Evolutionary conservation across 2,888 invertebrate species (phyloP), one percentile per base, ranked within the genome.

Genomic region (Stictocephala bisonia): DNA sequence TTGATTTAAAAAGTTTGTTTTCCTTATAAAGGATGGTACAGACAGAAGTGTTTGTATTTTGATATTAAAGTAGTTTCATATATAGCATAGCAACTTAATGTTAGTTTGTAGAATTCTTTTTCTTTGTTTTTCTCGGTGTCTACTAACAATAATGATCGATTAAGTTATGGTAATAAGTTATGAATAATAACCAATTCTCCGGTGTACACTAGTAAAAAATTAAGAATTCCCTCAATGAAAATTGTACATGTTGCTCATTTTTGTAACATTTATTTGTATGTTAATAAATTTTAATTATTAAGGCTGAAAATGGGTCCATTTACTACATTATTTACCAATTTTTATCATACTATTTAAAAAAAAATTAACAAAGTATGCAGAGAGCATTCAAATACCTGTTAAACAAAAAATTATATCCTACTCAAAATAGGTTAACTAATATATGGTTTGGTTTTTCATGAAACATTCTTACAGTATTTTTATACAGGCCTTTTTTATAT

Each of bases 221-320:
- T 60, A 22, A 20, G 1, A 40, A 40, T 31, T 20, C 15, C 22
- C 18, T 24, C 27, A 24, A 27, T 24, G 20, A 24, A 64, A 41
- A 41, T 26, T 22, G 7, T n/a, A 44, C 44, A 9, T 4, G 4
- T 44, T 64, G 44, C 64, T 64, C 26, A 64, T 64, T 64, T 56
- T 64, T 64, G 64, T 44, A 44, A 64, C 64, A 24, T 44, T 64
- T 64, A 24, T 44, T 41, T 64, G 64, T 64, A 44, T 26, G 26
- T 40, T 41, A 64, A 26, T 64, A n/a, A 26, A 27, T 40, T 31
- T 64, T 15, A 9, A 15, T 44, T 44, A 44, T 60, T 9, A 64
- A 44, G 64, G 44, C 44, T 41, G 44, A 64, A 15, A 64, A 44
- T 60, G 64, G 64, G 64, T 64, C 64, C 64, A 64, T 22, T 64